Base-by-base conservation (phyloP, 2,797 vertebrate genomes). In the Oreortyx pictus region DNA sequence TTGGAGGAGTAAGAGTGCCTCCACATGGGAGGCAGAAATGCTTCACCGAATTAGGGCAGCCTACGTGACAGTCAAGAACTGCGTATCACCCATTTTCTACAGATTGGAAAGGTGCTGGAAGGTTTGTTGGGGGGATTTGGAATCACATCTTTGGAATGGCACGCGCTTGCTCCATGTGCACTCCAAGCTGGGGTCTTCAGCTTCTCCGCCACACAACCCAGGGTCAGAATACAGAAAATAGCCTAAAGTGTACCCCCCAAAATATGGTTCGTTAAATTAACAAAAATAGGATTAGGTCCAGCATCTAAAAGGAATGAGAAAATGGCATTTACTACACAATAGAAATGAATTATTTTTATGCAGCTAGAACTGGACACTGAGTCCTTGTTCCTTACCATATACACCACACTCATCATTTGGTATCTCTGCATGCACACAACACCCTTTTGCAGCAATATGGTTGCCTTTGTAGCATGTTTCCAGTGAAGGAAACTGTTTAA, bases 1-100 rank as follows among this genome's bases (percentile, higher is more conserved):
- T 95, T 74, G 82, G 83, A 95, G 95, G 95, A 95, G 90, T 84
- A 92, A 94, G 86, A 95, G 94, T 95, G 93, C 93, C 95, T 96
- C 92, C 94, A 94, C 92, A 95, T 60, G 96, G 92, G 89, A 90
- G 7, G 7, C 62, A 74, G 47, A 86, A 79, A 71, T 70, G 66
- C 52, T 93, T 94, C 82, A 73, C 76, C 52, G 89, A 88, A 80
- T 89, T 71, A 94, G 44, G 76, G 50, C 41, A 90, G 83, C 59
- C 52, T 90, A 3, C 44, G 27, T 81, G 83, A 57, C 68, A 82
- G 52, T 10, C 43, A 18, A 89, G 44, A 73, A 52, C 62, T 86
- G 6, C 68, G 73, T 56, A 43, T 39, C 35, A 56, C 62, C 46
- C 59, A 27, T 92, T 91, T 90, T 81, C 67, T 80, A 57, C 44